Conservation (phyloP, 1,140 invertebrate species). For the Danaus melanippus region DNA sequence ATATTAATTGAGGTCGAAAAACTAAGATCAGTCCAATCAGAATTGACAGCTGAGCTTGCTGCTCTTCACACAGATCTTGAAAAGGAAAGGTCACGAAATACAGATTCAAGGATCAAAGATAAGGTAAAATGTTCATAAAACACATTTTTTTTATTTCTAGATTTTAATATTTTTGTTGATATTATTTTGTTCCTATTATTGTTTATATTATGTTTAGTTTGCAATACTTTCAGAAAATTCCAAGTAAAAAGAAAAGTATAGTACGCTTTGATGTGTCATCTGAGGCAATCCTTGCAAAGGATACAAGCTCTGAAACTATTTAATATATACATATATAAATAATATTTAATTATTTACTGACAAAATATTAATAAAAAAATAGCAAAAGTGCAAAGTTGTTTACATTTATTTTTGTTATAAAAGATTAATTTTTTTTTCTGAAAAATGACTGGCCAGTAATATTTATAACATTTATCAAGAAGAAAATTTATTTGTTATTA, state of each 20-base stretch:
- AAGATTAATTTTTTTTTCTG: too few species aligned
- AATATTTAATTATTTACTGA: too few species aligned
- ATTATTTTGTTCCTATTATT: slow-evolving; percentile 3
- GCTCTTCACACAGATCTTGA: slow-evolving; percentile 81
- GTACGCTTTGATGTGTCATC: slow-evolving; percentile 56
- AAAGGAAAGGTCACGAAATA: slow-evolving; percentile 84
- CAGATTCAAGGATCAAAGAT: slow-evolving; percentile 76
- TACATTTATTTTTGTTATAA: background rate
- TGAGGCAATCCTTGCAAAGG: slow-evolving; percentile 48
- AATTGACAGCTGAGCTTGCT: slow-evolving; percentile 80
- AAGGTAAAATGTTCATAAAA: slow-evolving; percentile 45
- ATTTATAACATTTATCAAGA: too few species aligned
- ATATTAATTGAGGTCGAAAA: slow-evolving; percentile 83
- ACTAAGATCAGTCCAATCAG: slow-evolving; percentile 79
- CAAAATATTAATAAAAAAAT: slow-evolving; percentile 4
- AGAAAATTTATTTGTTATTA: too few species aligned
- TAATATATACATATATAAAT: slow-evolving; percentile 18
- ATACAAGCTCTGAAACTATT: slow-evolving; percentile 39
- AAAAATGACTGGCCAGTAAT: too few species aligned
- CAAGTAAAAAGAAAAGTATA: slow-evolving; percentile 58
- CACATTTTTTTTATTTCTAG: background rate
- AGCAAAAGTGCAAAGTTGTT: slow-evolving; percentile 3
- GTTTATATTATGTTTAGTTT: slow-evolving; percentile 10
- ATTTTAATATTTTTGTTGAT: background rate
- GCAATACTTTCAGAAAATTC: slow-evolving; percentile 39